A percentile compares a stretch with the other conserved stretches of the same genome.
phyloP scores from a whole-genome alignment of 2,888 invertebrate genomes.

The Leucoptera coffeella region DNA sequence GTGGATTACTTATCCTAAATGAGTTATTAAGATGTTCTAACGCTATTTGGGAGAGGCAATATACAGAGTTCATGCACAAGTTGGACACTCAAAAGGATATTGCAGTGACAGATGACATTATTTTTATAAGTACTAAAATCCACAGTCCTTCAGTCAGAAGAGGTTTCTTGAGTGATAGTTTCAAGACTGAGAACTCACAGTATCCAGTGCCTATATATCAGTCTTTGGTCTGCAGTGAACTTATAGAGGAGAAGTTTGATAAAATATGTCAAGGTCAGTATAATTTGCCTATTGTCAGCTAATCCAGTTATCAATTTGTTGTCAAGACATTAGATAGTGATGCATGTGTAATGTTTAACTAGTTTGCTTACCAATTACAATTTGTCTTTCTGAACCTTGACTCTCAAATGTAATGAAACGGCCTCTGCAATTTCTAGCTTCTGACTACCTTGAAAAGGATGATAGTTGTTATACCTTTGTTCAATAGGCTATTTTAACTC shows the following conservation, averaged over 20 bases:
- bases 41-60: conserved; percentile 77
- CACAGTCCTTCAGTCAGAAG: conserved; percentile 55
- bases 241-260: conserved; percentile 79
- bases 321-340: too few species aligned
- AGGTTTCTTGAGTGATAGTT: conserved; percentile 39
- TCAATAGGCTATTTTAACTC: too few species aligned
- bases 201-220: conserved; percentile 65
- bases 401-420: too few species aligned
- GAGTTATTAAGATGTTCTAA: conserved; percentile 90
- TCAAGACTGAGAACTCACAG: conserved; percentile 44
- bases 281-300: too few species aligned
- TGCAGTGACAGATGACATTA: conserved; percentile 46
- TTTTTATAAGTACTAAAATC: conserved; percentile 52
- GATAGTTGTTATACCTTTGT: too few species aligned
- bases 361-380: too few species aligned
- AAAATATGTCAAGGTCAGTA: conserved; percentile 60
- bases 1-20: conserved; percentile 86
- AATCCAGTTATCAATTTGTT: too few species aligned
- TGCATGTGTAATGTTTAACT: too few species aligned
- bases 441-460: too few species aligned
- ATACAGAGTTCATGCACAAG: conserved; percentile 64
- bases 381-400: too few species aligned
- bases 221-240: conserved; percentile 77
- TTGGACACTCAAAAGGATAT: conserved; percentile 39
- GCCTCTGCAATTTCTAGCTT: too few species aligned